Percentiles rank a stretch among this genome's conserved stretches.
Conservation (phyloP, 2,888 invertebrate species). For the Sussaba pulchella region DNA sequence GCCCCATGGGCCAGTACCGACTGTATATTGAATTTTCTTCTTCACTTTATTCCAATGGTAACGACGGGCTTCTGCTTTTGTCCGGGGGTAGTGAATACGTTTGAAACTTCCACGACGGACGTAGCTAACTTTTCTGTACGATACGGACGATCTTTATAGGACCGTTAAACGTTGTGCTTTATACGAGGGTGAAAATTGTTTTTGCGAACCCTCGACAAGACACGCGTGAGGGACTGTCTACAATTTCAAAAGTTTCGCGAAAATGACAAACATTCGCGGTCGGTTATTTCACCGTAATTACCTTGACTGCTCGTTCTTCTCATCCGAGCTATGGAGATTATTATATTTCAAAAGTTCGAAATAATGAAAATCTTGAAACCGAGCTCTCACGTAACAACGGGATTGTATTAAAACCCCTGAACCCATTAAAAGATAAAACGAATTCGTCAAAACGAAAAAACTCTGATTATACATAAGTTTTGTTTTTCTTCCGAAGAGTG, state of each 20-base stretch:
- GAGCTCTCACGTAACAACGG: too few species aligned
- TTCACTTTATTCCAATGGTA: slow-evolving; percentile 37
- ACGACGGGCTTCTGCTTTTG: slow-evolving; percentile 31
- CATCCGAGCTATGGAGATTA: too few species aligned
- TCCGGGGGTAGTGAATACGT: slow-evolving; percentile 30
- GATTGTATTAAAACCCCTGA: too few species aligned
- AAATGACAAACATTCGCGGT: not conserved
- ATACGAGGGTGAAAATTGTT: not conserved
- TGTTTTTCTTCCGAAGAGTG: too few species aligned
- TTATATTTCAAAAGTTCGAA: too few species aligned
- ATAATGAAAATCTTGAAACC: too few species aligned
- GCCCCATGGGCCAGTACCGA: not conserved
- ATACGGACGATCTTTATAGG: not conserved
- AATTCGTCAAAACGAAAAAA: too few species aligned
- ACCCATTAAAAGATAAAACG: too few species aligned
- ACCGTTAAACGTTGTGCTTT: slow-evolving; percentile 5
- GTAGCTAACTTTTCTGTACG: not conserved
- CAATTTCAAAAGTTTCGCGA: not conserved
- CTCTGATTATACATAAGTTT: too few species aligned
- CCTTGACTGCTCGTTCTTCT: too few species aligned
- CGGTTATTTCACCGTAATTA: too few species aligned
- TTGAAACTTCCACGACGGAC: slow-evolving; percentile 33
- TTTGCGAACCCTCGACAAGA: not conserved
- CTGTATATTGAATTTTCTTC: slow-evolving; percentile 50
- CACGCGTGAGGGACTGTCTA: not conserved